A percentile compares a stretch with the other conserved stretches of the same genome.
phyloP scores from a whole-genome alignment of 1,140 invertebrate genomes.

The Leucophenga varia region DNA sequence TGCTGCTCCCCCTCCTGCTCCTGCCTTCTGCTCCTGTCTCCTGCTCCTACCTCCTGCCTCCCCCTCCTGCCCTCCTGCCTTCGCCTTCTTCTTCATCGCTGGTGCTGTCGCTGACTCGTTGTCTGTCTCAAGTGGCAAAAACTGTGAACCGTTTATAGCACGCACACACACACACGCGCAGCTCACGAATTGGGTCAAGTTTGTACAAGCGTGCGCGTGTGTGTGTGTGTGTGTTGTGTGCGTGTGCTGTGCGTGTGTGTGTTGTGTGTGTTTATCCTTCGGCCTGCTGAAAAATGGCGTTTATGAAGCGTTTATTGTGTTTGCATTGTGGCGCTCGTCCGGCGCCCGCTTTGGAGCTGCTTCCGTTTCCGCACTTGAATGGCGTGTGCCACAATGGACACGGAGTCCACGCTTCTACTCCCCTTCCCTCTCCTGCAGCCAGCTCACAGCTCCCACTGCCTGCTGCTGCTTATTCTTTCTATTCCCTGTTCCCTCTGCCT shows the following conservation, averaged over 20 bases:
- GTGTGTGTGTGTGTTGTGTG: slow-evolving; percentile 4
- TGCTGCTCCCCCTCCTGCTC: slow-evolving; percentile 13
- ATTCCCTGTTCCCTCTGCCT: not conserved
- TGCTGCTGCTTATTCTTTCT: not conserved
- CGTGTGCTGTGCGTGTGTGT: slow-evolving; percentile 20
- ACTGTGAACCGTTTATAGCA: slow-evolving; percentile 23
- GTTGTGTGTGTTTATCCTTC: slow-evolving; percentile 29
- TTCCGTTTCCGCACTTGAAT: slow-evolving; percentile 51
- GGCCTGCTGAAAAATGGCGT: slow-evolving; percentile 43
- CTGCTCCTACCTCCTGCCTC: not conserved
- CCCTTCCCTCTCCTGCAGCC: not conserved
- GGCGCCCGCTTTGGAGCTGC: slow-evolving; percentile 24
- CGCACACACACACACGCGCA: slow-evolving; percentile 5
- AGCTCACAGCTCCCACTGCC: too few species aligned
- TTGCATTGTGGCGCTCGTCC: slow-evolving; percentile 38
- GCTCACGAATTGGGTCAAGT: too few species aligned
- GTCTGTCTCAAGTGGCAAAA: slow-evolving; percentile 30
- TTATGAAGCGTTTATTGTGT: slow-evolving; percentile 53
- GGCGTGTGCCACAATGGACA: slow-evolving; percentile 45
- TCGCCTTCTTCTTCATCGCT: slow-evolving; percentile 10
- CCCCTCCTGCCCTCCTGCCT: not conserved
- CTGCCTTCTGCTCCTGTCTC: not conserved
- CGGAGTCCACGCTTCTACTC: slow-evolving; percentile 1
- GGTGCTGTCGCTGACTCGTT: slow-evolving; percentile 13
- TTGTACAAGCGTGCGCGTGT: slow-evolving; percentile 16